A percentile compares a stretch with the other conserved stretches of the same genome.
These are phyloP conservation scores for Yponomeuta evonymella DNA, from an alignment of 2,888 invertebrate species.

Conservation along the genomic window DNA sequence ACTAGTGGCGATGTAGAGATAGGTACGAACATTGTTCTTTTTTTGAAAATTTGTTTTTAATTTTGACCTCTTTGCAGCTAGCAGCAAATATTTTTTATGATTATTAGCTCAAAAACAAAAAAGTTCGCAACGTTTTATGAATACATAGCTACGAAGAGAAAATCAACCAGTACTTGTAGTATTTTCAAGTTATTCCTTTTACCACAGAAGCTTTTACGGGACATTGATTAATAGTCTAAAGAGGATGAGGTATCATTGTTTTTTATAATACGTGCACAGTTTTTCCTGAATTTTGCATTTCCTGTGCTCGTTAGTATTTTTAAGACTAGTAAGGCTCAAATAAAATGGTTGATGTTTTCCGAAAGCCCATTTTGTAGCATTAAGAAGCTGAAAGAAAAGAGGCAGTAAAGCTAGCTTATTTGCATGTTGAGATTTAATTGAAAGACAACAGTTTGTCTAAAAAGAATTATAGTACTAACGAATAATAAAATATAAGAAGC, in stretches of 20 bases:
- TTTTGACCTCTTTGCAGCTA: neutral
- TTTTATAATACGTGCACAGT: slow-evolving; percentile 30
- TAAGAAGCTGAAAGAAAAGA: neutral
- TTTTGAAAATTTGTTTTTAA: neutral
- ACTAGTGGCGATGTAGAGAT: neutral
- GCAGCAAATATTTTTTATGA: neutral
- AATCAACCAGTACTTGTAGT: neutral
- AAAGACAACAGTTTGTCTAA: neutral
- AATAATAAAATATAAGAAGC: neutral
- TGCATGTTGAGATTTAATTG: neutral
- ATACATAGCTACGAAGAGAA: neutral
- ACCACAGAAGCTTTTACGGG: slow-evolving; percentile 53
- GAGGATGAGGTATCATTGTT: slow-evolving; percentile 44
- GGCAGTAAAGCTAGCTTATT: neutral
- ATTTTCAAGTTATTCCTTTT: slow-evolving; percentile 24
- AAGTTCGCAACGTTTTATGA: no score
- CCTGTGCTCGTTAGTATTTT: neutral
- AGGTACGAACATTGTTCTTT: neutral
- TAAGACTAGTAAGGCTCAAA: neutral
- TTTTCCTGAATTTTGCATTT: neutral
- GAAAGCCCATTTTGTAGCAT: neutral
- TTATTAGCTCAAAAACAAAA: no score
- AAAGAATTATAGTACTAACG: neutral
- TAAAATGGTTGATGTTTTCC: neutral
- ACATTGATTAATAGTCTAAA: slow-evolving; percentile 62